Base-by-base conservation (phyloP, 2,888 invertebrate genomes). In the Tetheella fluctuosa region DNA sequence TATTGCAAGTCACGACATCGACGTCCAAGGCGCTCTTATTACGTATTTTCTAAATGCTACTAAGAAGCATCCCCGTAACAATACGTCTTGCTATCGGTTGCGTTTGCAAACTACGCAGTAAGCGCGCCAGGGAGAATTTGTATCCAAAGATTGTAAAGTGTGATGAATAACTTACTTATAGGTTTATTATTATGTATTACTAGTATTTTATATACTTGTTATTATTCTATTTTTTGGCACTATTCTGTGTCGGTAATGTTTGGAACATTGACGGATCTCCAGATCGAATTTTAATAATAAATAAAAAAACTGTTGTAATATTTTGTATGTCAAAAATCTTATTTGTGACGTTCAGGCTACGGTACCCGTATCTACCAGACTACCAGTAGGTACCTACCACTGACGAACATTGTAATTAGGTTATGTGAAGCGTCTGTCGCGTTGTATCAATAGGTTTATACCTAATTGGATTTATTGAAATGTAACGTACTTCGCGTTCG, bases 121-220 rank as follows among this genome's bases (percentile, higher is more conserved):
- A 62, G 63, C 60, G 77, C 81, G 83, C 82, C 80, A 62, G 76
- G 74, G 83, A 86, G 83, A 83, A 85, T 85, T 90, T 90, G 91
- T 91, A 91, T 92, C 92, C 92, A 91, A 92, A 92, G 91, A 91
- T 90, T 88, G 89, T 83, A 80, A 81, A 86, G 89, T 90, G 89
- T 92, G 91, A 91, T 91, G 86, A 86, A 77, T 80, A 83, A 86
- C 87, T 91, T 90, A 89, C 88, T 90, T 48, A 86, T 91, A 91
- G 87, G 85, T 90, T 91, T 90, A 89, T 89, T 85, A 83, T 86
- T 83, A 79, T 48, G 48, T 48, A 48, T 48, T 85, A 86, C 80
- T 89, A 85, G 87, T 89, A 90, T 90, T 86, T 84, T 86, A 90
- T 87, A 86, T 82, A 85, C 80, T 84, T 86, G 84, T 90, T 90